Evolutionary conservation across 2,797 vertebrate genomes (phyloP).

Genomic region (Eremophila alpestris): DNA sequence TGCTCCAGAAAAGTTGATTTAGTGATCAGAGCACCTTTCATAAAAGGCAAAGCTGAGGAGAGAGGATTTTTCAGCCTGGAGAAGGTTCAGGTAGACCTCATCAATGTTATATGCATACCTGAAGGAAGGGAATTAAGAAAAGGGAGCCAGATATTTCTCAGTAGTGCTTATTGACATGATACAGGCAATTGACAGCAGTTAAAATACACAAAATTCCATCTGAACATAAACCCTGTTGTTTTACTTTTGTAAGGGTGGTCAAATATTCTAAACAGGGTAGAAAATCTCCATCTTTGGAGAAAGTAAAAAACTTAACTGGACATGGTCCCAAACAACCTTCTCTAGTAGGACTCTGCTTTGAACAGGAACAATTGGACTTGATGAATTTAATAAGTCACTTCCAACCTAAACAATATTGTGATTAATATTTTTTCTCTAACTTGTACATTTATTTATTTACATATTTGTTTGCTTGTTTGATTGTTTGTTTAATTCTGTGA

Average conservation of each 20-base stretch:
- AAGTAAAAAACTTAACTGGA: not conserved
- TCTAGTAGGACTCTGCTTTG: not conserved
- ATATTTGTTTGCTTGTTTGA: not conserved
- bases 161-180: not conserved
- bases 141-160: not conserved
- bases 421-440: not conserved
- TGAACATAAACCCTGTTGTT: not conserved
- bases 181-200: not conserved
- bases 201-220: not conserved
- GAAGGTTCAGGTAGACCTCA: not conserved
- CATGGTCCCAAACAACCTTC: rapidly evolving
- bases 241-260: not conserved
- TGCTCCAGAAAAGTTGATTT: not conserved
- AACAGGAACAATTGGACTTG: not conserved
- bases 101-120: not conserved
- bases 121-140: not conserved
- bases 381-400: not conserved
- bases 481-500: not conserved
- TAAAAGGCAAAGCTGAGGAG: not conserved
- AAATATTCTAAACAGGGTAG: not conserved
- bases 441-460: not conserved
- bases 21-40: rapidly evolving
- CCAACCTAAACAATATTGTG: not conserved
- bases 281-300: not conserved
- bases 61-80: not conserved